Conservation (phyloP, 2,888 invertebrate species). For the Phyllotreta cruciferae region DNA sequence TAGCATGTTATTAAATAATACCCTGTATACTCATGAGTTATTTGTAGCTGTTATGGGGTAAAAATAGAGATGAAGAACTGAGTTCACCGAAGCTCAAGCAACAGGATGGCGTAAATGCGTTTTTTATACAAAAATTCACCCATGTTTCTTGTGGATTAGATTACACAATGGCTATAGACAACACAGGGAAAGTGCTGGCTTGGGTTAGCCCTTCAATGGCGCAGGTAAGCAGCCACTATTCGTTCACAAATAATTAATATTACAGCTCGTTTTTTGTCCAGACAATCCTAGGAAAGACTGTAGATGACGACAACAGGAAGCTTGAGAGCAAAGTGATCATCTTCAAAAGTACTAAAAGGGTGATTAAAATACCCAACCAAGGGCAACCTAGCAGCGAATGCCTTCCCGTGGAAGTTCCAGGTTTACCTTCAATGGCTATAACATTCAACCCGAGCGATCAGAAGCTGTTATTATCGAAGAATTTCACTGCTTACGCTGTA, state of each 20-base stretch:
- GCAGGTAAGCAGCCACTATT: constrained; percentile 61
- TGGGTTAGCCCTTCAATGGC: constrained; percentile 78
- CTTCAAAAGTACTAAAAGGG: constrained; percentile 75
- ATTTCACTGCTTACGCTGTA: constrained; percentile 46
- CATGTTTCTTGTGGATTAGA: constrained; percentile 77
- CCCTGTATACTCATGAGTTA: neutral
- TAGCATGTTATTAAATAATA: too few species aligned
- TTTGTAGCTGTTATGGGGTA: constrained; percentile 71
- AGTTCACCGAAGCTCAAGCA: constrained; percentile 70
- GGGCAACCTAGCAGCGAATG: constrained; percentile 52
- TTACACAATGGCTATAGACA: constrained; percentile 75
- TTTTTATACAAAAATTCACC: constrained; percentile 53
- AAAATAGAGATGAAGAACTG: constrained; percentile 89
- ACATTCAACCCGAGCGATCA: constrained; percentile 56
- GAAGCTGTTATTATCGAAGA: constrained; percentile 49
- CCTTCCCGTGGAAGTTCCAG: constrained; percentile 58
- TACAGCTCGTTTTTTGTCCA: constrained; percentile 54
- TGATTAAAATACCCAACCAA: constrained; percentile 70
- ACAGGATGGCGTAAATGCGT: constrained; percentile 51
- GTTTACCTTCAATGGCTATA: constrained; percentile 58
- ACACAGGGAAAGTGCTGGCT: constrained; percentile 72
- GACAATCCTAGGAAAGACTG: constrained; percentile 63
- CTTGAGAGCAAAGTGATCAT: constrained; percentile 67
- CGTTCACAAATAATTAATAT: neutral
- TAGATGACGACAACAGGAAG: constrained; percentile 65